Evolutionary conservation across 1,140 invertebrate species (phyloP).

Genomic region (Scaptomyza hsui): DNA sequence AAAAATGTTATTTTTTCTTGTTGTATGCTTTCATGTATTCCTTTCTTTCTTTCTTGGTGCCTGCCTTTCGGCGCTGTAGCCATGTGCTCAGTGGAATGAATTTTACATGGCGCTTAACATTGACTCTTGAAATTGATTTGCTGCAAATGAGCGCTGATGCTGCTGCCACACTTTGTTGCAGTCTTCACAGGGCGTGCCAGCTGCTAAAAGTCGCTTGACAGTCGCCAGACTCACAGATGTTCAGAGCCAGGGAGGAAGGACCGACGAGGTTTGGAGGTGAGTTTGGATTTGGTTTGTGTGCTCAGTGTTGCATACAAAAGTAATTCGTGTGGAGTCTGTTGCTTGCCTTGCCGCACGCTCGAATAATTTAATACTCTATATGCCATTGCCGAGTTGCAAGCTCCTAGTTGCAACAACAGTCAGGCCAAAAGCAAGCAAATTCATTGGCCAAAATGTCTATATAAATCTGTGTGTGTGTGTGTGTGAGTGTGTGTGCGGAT

Average conservation of each 20-base stretch:
- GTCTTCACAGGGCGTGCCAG: conserved; percentile 24
- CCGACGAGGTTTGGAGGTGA: not conserved
- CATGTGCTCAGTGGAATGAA: conserved; percentile 66
- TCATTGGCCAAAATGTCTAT: conserved; percentile 47
- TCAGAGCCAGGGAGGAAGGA: not conserved
- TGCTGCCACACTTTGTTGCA: conserved; percentile 35
- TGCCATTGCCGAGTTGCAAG: not conserved
- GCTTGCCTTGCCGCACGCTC: conserved; percentile 61
- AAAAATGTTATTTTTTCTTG: not conserved
- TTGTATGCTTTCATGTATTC: not conserved
- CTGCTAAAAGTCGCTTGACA: conserved; percentile 49
- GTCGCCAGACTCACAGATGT: conserved; percentile 26
- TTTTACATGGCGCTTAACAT: conserved; percentile 70
- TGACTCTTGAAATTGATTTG: conserved; percentile 64
- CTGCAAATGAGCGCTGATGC: conserved; percentile 60
- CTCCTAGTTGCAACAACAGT: conserved; percentile 21
- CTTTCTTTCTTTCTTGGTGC: not conserved
- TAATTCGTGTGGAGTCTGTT: conserved; percentile 59
- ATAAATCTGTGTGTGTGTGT: conserved; percentile 6
- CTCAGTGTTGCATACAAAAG: conserved; percentile 77
- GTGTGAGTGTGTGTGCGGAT: conserved; percentile 22
- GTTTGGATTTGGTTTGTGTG: conserved; percentile 54
- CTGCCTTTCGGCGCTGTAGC: conserved; percentile 18
- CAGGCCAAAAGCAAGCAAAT: conserved; percentile 37
- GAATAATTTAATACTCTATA: conserved; percentile 75